Base-by-base conservation (phyloP, 1,140 invertebrate species). In the Brachionus rubens region DNA sequence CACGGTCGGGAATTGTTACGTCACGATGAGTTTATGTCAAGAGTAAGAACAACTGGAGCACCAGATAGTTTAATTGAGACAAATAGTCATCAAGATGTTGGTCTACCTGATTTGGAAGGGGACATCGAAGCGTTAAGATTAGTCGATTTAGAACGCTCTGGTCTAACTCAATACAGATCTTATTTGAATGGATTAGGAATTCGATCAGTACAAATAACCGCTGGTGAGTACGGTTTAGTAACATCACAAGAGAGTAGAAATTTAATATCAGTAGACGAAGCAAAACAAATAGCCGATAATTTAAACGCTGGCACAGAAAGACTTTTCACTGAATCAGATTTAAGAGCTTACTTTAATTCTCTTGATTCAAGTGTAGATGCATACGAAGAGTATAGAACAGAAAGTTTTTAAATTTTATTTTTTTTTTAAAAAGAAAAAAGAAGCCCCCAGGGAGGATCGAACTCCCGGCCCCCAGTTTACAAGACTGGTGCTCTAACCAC, bases 311-410 rank as follows among this genome's bases (percentile, higher is more conserved):
- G 59, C 9, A 43, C 40, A 12, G 59, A 65, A 65, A 65, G 24
- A n/a, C 19, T 43, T 0, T 24, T 65, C 3, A 65, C 14, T 46
- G 59, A 65, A 43, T 41, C 36, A 3, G 59, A 65, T 24, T 26
- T 65, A 46, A 65, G 59, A 46, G 36, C 36, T 28, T 65, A 65
- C 43, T 65, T 65, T 14, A 65, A 65, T 65, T 65, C 59, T 36
- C 21, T 62, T 10, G 56, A 62, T 30, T 36, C 56, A 40, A 62
- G 36, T 21, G 33, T 7, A 6, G 56, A 62, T 62, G 56, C n/a
- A n/a, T n/a, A n/a, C n/a, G n/a, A n/a, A n/a, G n/a, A n/a, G n/a
- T n/a, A n/a, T n/a, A n/a, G n/a, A n/a, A n/a, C n/a, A n/a, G n/a
- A n/a, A n/a, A n/a, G n/a, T n/a, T n/a, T n/a, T n/a, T n/a, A n/a